A percentile compares a stretch with the other conserved stretches of the same genome.
These are phyloP conservation scores for Nanorana parkeri DNA, from an alignment of 2,113 vertebrate species.

Conservation along the genomic window DNA sequence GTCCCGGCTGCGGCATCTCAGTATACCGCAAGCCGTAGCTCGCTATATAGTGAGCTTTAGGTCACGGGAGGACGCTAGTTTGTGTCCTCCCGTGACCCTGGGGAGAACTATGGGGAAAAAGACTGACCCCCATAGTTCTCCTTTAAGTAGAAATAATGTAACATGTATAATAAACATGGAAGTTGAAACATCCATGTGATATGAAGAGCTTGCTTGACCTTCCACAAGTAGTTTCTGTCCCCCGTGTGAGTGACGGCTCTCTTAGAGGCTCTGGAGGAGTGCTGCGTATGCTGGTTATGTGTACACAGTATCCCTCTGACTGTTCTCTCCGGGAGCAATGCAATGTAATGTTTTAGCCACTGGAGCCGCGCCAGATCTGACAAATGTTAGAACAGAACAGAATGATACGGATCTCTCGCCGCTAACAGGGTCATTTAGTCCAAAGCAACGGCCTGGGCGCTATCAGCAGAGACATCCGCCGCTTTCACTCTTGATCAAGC, in stretches of 20 bases:
- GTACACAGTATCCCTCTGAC: not conserved
- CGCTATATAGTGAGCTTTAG: no score
- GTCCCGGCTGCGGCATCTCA: no score
- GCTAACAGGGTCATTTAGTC: constrained; percentile 41
- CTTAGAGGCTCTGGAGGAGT: not conserved
- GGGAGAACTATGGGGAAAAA: no score
- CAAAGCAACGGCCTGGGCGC: constrained; percentile 18
- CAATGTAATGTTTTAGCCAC: constrained; percentile 18
- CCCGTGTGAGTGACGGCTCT: not conserved
- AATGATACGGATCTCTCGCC: constrained; percentile 31
- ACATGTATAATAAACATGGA: no score
- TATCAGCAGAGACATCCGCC: constrained; percentile 30
- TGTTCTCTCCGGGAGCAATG: constrained; percentile 3
- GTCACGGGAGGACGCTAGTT: no score
- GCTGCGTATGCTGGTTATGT: not conserved
- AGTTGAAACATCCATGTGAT: not conserved
- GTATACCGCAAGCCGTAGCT: no score
- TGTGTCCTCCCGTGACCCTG: no score
- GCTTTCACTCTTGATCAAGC: not conserved
- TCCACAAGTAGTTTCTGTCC: not conserved
- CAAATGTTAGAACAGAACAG: constrained; percentile 14
- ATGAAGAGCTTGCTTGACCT: not conserved
- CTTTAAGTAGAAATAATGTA: no score
- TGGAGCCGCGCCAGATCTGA: constrained; percentile 5
- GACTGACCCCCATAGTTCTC: no score